Base-by-base conservation (phyloP, 2,888 invertebrate species). In the Syrphus vitripennis region DNA sequence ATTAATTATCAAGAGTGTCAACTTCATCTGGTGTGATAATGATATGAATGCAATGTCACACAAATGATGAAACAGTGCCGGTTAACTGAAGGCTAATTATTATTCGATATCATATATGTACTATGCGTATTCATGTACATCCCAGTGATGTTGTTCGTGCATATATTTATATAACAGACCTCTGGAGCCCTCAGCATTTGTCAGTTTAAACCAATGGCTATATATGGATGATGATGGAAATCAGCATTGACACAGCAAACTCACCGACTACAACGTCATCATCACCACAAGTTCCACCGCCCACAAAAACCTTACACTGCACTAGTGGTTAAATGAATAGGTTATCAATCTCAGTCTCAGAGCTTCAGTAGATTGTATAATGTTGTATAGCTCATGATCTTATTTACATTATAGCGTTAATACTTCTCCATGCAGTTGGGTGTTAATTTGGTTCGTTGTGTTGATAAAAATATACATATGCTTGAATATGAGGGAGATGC, bases 1-100 rank as follows among this genome's bases (percentile, higher is more conserved):
- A 63, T 83, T 74, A 80, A 70, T 75, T 75, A 70, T 65, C 70
- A 69, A 50, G 34, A 21, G 55, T 75, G 83, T 67, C 80, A 71
- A 70, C 55, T 40, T 70, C 75, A 70, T 69, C 55, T 75, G n/a
- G n/a, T n/a, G 79, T 34, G 83, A 71, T 80, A 79, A 79, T 79
- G 59, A 67, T 72, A 82, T 72, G 53, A 65, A 65, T n/a, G 29
- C 45, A 65, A 61, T 61, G 16, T 40, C 65, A 53, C 12, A 24
- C 29, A 45, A 65, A 57, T 40, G 75, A 80, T 71, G 80, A 76
- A 84, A 76, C 40, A 59, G 42, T 71, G 70, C 24, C 67, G 59
- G 59, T 71, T 71, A 71, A 81, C 55, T 72, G 81, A 81, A 61
- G 80, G 81, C 71, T 76, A 83, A 26, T 50, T 50, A 70, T 74